Conservation (phyloP, 2,888 invertebrate genomes). For the Malacosoma neustria region DNA sequence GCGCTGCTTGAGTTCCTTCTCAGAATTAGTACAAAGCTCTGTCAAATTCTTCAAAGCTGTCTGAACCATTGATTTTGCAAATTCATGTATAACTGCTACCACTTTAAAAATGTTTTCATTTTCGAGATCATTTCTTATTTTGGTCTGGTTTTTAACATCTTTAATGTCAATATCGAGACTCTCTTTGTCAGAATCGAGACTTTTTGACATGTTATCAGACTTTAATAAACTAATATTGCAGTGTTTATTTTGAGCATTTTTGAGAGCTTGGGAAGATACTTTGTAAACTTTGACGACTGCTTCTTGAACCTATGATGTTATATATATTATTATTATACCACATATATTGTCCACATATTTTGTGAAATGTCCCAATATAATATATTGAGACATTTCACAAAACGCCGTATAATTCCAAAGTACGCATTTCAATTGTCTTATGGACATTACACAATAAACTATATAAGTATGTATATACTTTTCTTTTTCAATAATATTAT, state of each 20-base stretch:
- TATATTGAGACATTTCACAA: too few relatives aligned
- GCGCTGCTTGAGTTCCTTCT: conserved; percentile 27
- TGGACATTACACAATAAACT: too few relatives aligned
- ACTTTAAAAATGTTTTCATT: conserved; percentile 28
- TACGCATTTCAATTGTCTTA: too few relatives aligned
- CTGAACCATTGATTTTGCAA: conserved; percentile 26
- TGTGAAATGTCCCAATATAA: too few relatives aligned
- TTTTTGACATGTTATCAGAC: not conserved
- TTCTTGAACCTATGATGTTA: conserved; percentile 20
- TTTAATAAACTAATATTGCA: conserved; percentile 24
- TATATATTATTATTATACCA: too few relatives aligned
- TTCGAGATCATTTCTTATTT: conserved; percentile 5
- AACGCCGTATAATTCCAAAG: too few relatives aligned
- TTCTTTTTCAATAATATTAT: too few relatives aligned
- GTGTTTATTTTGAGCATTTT: conserved; percentile 31
- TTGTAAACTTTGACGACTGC: conserved; percentile 34
- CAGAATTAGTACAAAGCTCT: conserved; percentile 31
- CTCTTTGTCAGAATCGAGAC: not conserved
- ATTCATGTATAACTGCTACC: conserved; percentile 24
- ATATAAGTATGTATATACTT: too few relatives aligned
- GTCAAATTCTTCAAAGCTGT: conserved; percentile 31
- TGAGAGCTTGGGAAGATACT: conserved; percentile 30
- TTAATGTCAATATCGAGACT: not conserved
- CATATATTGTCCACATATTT: too few relatives aligned
- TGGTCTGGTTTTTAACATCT: conserved; percentile 1